These are phyloP conservation scores for Drosophila teissieri DNA, from an alignment of 1,140 invertebrate genomes.

Conservation along the genomic window DNA sequence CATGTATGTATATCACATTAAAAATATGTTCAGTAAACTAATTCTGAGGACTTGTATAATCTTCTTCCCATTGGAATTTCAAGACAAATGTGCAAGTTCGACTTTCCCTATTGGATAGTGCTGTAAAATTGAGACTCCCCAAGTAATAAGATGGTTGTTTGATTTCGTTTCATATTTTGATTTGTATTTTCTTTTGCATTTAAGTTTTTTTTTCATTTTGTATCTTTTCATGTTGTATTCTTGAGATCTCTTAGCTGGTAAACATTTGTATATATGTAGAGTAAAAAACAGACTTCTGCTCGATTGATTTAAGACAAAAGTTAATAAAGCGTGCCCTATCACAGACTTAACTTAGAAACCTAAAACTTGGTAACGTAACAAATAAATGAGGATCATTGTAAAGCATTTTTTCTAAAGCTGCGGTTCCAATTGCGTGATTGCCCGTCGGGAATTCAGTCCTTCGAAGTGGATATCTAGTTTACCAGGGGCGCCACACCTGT, in stretches of 20 bases:
- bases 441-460: conserved; percentile 24
- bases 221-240: conserved; percentile 40
- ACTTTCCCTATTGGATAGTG: not conserved
- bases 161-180: conserved; percentile 24
- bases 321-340: conserved; percentile 79
- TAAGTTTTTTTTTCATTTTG: conserved; percentile 24
- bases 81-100: not conserved
- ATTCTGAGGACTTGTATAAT: not conserved
- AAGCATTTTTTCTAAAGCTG: conserved; percentile 76
- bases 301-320: conserved; percentile 61
- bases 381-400: conserved; percentile 76
- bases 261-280: conserved; percentile 62
- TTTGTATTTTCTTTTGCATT: conserved; percentile 34
- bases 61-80: not conserved
- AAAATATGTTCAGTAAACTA: too few species aligned
- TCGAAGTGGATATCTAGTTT: conserved; percentile 12
- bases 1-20: too few species aligned
- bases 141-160: conserved; percentile 16
- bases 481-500: conserved; percentile 81
- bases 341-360: conserved; percentile 72
- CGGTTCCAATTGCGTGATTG: conserved; percentile 63
- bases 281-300: conserved; percentile 74
- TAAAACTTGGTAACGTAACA: conserved; percentile 69
- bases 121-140: conserved; percentile 9
- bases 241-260: conserved; percentile 63